A percentile compares a stretch with the other conserved stretches of the same genome.
Evolutionary conservation across 1,140 invertebrate species (phyloP).

Genomic region (Sarcophaga bullata): DNA sequence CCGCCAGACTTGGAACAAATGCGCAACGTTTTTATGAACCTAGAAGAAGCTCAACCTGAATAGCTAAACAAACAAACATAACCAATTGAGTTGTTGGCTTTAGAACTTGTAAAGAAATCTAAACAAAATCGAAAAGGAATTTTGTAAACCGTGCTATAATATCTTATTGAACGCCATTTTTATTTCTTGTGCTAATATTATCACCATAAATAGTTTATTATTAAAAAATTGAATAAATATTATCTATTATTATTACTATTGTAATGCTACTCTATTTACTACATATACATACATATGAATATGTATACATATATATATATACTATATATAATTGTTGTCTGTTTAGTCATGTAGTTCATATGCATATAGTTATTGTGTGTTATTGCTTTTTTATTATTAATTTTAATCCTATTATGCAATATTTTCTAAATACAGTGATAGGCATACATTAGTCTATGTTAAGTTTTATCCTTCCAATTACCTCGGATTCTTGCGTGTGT

Average conservation of each 20-base stretch:
- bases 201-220: conserved; percentile 2
- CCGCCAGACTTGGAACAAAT: conserved; percentile 62
- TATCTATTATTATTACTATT: conserved; percentile 2
- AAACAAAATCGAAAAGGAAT: background rate
- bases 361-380: conserved; percentile 16
- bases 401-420: background rate
- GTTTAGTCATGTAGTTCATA: conserved; percentile 33
- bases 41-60: conserved; percentile 61
- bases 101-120: too few relatives aligned
- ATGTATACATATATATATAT: background rate
- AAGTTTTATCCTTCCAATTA: too few relatives aligned
- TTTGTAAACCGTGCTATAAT: conserved; percentile 23
- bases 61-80: conserved; percentile 42
- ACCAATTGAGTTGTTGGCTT: background rate
- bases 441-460: too few relatives aligned
- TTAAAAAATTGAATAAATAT: too few relatives aligned
- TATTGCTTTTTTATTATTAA: conserved; percentile 15
- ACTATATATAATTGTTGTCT: background rate
- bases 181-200: conserved; percentile 30
- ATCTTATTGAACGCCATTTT: conserved; percentile 22
- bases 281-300: background rate
- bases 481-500: too few relatives aligned
- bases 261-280: conserved; percentile 15
- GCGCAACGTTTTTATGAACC: conserved; percentile 61
- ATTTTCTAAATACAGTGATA: background rate